Percentiles rank a stretch among this genome's conserved stretches.
phyloP scores from a whole-genome alignment of 1,140 invertebrate genomes.

The Monomorium pharaonis region DNA sequence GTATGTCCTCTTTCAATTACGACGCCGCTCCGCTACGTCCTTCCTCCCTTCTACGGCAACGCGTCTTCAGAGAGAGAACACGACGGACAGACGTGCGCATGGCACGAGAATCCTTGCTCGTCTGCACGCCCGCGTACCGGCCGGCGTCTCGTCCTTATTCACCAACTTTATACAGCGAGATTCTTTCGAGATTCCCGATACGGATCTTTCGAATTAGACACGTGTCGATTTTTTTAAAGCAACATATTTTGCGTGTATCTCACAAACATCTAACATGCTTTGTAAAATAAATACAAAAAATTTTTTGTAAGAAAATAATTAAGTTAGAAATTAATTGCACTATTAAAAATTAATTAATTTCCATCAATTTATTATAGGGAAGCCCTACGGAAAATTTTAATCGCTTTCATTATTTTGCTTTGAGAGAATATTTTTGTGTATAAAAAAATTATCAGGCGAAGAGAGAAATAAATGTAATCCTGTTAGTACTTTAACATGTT shows the following conservation, averaged over 20 bases:
- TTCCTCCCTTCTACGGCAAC: constrained; percentile 37
- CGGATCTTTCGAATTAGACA: not conserved
- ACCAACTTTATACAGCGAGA: constrained; percentile 56
- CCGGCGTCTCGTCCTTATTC: constrained; percentile 43
- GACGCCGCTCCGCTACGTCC: constrained; percentile 48
- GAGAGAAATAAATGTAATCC: not conserved
- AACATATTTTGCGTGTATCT: not conserved
- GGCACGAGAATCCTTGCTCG: constrained; percentile 70
- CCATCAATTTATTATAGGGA: not conserved
- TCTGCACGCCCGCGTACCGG: constrained; percentile 26
- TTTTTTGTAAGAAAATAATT: not conserved
- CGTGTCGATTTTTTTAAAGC: not conserved
- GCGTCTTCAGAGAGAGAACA: constrained; percentile 34
- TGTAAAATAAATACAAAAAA: not conserved
- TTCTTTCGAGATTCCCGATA: not conserved
- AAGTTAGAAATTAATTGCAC: not conserved
- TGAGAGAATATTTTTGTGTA: not conserved
- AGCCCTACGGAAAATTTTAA: not conserved
- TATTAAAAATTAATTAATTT: not conserved
- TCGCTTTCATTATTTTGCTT: not conserved
- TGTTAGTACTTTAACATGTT: not conserved
- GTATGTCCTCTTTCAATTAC: constrained; percentile 42
- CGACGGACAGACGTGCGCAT: constrained; percentile 60
- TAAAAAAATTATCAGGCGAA: not conserved
- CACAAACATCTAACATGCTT: not conserved